phyloP scores from a whole-genome alignment of 1,140 invertebrate species.

The Papilio helenus region DNA sequence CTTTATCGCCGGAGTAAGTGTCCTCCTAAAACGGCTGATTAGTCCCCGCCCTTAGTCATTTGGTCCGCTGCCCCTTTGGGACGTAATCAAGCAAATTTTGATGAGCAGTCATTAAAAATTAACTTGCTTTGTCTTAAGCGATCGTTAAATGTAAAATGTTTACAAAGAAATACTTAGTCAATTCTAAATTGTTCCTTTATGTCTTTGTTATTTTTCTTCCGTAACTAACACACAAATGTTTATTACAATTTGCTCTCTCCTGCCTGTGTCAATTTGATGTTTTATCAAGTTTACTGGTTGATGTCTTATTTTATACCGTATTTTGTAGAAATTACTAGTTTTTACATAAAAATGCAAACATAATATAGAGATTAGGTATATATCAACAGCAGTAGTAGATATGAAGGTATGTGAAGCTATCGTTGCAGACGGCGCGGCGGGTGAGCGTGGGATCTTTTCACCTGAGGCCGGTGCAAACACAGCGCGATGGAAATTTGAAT shows the following conservation, averaged over 20 bases:
- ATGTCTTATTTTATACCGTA: too few species aligned
- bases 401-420: conserved; percentile 61
- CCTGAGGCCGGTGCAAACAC: conserved; percentile 65
- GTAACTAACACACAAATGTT: too few species aligned
- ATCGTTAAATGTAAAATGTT: conserved; percentile 46
- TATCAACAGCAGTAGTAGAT: conserved; percentile 17
- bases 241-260: too few species aligned
- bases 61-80: conserved; percentile 63
- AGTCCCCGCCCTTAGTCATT: conserved; percentile 57
- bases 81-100: conserved; percentile 77
- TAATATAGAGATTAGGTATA: not conserved
- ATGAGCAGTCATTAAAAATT: conserved; percentile 74
- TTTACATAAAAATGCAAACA: not conserved
- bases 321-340: not conserved
- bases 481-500: conserved; percentile 45
- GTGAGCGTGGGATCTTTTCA: conserved; percentile 77
- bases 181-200: too few species aligned
- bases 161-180: not conserved
- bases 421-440: conserved; percentile 55
- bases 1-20: conserved; percentile 52
- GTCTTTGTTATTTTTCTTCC: too few species aligned
- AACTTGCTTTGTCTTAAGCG: conserved; percentile 67
- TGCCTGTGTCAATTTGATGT: too few species aligned
- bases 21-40: conserved; percentile 67
- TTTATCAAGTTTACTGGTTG: too few species aligned